A percentile compares a stretch with the other conserved stretches of the same genome.
phyloP scores from a whole-genome alignment of 2,797 vertebrate species.

The Myotis daubentonii region DNA sequence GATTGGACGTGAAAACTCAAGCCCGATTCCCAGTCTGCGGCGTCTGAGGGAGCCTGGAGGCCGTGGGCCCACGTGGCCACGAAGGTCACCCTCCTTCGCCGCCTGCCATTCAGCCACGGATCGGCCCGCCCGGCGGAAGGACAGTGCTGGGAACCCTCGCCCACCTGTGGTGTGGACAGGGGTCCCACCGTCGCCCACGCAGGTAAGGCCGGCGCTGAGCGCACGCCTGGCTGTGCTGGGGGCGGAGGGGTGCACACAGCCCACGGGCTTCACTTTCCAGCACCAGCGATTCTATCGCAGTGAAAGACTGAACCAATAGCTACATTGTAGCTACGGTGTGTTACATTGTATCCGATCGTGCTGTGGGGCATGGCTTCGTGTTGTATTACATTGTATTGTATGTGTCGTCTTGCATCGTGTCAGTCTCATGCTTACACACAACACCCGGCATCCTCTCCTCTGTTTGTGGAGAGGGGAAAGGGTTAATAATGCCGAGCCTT shows the following conservation, averaged over 20 bases:
- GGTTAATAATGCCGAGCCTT: neutral
- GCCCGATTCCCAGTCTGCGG: neutral
- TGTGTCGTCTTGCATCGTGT: accelerated
- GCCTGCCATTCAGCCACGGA: accelerated
- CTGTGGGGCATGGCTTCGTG: too few relatives aligned
- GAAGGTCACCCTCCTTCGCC: accelerated
- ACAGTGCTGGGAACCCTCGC: neutral
- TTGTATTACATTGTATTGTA: too few relatives aligned
- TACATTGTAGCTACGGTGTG: accelerated
- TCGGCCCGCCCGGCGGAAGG: neutral
- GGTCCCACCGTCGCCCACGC: neutral
- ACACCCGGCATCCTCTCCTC: accelerated
- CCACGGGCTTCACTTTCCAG: neutral
- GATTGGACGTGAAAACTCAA: neutral
- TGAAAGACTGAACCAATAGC: accelerated
- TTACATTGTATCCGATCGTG: neutral
- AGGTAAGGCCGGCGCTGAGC: neutral
- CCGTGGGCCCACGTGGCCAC: accelerated
- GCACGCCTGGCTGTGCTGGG: neutral
- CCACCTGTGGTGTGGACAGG: accelerated
- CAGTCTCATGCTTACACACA: neutral
- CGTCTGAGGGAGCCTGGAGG: accelerated
- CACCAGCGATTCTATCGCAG: neutral
- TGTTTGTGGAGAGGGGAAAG: neutral
- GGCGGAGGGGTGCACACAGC: accelerated